phyloP scores from a whole-genome alignment of 2,113 vertebrate species.

The Brachyistius frenatus region DNA sequence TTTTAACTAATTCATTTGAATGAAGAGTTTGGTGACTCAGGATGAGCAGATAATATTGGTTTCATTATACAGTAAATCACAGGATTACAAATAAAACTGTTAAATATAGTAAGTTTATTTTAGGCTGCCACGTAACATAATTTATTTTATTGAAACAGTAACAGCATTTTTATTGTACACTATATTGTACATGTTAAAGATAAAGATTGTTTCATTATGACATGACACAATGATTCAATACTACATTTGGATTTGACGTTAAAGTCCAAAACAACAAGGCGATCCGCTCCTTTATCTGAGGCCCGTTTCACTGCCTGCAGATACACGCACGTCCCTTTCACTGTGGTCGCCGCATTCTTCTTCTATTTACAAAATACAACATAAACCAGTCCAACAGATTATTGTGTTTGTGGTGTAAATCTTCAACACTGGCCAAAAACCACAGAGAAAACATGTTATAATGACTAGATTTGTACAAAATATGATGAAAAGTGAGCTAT shows the following conservation, averaged over 20 bases:
- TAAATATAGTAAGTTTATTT: slow-evolving; percentile 35
- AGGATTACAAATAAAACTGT: too few relatives aligned
- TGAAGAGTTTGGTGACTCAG: too few relatives aligned
- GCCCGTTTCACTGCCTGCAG: neutral
- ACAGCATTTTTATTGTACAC: neutral
- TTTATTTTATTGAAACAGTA: slow-evolving; percentile 17
- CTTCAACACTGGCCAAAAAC: slow-evolving; percentile 25
- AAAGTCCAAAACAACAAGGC: slow-evolving; percentile 14
- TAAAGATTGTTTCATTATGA: slow-evolving; percentile 16
- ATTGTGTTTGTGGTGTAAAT: slow-evolving; percentile 56
- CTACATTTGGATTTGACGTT: neutral
- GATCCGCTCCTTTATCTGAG: neutral
- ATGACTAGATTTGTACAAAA: slow-evolving; percentile 24
- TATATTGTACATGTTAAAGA: slow-evolving; percentile 7
- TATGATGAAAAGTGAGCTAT: neutral
- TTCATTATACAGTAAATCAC: too few relatives aligned
- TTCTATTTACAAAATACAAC: slow-evolving; percentile 65
- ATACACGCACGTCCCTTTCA: slow-evolving; percentile 8
- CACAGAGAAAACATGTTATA: neutral
- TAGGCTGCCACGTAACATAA: neutral
- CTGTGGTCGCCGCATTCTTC: slow-evolving; percentile 19
- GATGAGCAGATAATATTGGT: too few relatives aligned
- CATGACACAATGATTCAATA: neutral
- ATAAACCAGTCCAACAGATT: slow-evolving; percentile 29
- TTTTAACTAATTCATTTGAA: too few relatives aligned